phyloP scores from a whole-genome alignment of 2,797 vertebrate genomes.

The Rhinoraja longicauda region DNA sequence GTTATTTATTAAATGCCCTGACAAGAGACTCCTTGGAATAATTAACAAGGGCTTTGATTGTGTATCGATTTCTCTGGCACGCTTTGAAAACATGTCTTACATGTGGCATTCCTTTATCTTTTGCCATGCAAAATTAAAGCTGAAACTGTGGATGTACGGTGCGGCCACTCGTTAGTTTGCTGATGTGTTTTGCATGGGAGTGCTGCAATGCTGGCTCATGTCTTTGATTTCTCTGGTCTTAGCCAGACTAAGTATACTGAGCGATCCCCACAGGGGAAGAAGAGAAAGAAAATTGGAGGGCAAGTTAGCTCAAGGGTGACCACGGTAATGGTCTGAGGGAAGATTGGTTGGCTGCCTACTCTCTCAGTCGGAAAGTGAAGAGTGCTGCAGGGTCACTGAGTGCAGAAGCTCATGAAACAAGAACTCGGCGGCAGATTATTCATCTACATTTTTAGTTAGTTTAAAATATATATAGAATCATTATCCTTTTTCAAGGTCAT shows the following conservation, averaged over 20 bases:
- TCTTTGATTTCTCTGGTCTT: background rate
- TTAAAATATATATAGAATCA: background rate
- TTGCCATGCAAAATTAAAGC: background rate
- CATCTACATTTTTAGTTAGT: background rate
- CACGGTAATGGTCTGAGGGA: background rate
- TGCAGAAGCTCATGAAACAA: background rate
- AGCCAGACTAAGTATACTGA: background rate
- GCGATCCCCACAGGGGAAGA: background rate
- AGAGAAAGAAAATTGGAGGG: conserved; percentile 1
- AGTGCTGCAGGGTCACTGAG: background rate
- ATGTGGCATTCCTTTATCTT: background rate
- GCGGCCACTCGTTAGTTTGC: background rate
- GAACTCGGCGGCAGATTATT: background rate
- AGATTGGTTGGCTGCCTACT: conserved; percentile 5
- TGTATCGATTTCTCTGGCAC: background rate
- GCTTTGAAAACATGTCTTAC: conserved; percentile 19
- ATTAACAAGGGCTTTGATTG: background rate
- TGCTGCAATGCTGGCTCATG: background rate
- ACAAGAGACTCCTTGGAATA: background rate
- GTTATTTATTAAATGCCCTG: background rate
- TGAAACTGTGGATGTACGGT: background rate
- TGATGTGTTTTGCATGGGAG: background rate
- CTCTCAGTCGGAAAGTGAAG: background rate
- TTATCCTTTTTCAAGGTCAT: background rate
- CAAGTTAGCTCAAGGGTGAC: background rate